Conservation (phyloP, 2,113 vertebrate genomes). For the Kobus ellipsiprymnus region DNA sequence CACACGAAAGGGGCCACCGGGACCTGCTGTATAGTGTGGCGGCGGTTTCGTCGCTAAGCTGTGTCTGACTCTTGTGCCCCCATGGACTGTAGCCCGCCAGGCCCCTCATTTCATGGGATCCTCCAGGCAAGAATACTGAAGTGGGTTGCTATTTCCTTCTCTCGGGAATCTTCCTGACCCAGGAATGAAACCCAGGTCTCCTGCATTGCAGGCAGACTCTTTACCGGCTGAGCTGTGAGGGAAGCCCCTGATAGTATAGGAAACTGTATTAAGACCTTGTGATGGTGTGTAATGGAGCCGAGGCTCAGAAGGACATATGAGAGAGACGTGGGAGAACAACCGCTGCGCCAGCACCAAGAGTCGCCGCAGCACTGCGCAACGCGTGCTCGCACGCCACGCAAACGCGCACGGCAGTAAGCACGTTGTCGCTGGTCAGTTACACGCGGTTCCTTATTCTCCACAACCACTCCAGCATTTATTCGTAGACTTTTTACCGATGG, state of each 20-base stretch:
- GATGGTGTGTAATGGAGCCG: background rate
- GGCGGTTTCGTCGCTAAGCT: rapidly evolving
- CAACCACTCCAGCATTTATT: background rate
- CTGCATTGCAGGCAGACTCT: background rate
- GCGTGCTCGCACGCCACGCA: rapidly evolving
- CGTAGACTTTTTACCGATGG: background rate
- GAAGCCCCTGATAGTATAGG: background rate
- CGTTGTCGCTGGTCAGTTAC: rapidly evolving
- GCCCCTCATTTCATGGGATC: background rate
- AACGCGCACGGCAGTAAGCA: rapidly evolving
- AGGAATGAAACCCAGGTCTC: background rate
- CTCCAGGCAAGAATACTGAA: background rate
- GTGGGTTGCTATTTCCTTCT: background rate
- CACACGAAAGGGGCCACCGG: rapidly evolving
- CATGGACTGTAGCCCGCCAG: background rate
- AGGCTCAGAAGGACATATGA: background rate
- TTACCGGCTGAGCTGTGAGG: background rate
- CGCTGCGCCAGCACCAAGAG: rapidly evolving
- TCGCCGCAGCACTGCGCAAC: rapidly evolving
- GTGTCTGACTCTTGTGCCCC: background rate
- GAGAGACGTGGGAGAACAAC: rapidly evolving
- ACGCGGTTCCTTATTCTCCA: rapidly evolving
- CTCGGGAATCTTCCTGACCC: background rate
- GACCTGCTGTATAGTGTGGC: rapidly evolving
- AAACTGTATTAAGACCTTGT: background rate